A percentile compares a stretch with the other conserved stretches of the same genome.
Conservation (phyloP, 2,797 vertebrate genomes). For the Paramormyrops hopkinsi region DNA sequence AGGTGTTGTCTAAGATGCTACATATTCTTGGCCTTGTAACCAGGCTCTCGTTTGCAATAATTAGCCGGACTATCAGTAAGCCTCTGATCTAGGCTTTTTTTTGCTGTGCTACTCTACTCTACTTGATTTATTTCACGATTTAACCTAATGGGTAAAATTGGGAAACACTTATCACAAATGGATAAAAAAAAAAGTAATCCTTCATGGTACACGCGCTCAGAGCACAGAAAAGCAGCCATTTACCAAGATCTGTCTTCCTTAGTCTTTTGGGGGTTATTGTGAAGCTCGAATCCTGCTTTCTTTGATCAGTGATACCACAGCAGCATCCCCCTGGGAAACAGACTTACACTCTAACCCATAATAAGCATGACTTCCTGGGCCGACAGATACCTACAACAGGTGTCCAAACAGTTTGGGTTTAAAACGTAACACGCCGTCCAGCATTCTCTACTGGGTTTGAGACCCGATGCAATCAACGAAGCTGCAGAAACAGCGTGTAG, state of each 20-base stretch:
- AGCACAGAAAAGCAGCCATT: background rate
- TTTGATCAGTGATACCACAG: background rate
- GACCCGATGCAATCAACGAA: background rate
- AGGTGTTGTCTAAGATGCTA: background rate
- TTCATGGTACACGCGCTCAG: background rate
- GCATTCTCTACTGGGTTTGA: background rate
- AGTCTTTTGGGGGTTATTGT: background rate
- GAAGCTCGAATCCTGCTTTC: background rate
- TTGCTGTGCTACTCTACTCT: background rate
- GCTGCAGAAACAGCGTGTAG: background rate
- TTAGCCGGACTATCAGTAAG: background rate
- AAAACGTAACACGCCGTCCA: background rate
- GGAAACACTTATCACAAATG: background rate
- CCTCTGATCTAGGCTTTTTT: background rate
- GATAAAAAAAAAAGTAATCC: background rate
- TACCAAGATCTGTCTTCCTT: background rate
- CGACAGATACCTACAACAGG: background rate
- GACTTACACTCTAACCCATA: background rate
- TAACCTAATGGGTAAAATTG: background rate
- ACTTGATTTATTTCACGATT: background rate
- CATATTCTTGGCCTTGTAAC: background rate
- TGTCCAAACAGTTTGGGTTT: background rate
- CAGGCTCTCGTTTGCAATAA: background rate
- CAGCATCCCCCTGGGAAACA: background rate
- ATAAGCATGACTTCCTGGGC: background rate